Evolutionary conservation across 2,113 vertebrate species (phyloP).

Genomic region (Gambusia holbrooki): DNA sequence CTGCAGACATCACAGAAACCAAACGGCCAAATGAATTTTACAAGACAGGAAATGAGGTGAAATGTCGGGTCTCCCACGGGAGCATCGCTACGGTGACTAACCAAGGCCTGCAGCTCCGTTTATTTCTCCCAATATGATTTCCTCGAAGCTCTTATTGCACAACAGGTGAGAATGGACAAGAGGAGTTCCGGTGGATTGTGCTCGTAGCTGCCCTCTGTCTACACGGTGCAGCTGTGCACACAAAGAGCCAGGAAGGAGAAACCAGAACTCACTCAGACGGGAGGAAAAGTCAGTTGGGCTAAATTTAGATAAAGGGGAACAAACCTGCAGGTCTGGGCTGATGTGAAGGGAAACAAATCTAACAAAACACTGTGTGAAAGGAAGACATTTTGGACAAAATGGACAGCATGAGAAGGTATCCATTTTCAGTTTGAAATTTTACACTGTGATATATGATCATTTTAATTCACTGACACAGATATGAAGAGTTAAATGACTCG

Average conservation of each 20-base stretch:
- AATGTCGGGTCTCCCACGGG: too few relatives aligned
- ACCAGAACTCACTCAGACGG: too few relatives aligned
- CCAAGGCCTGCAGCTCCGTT: not conserved
- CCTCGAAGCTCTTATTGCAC: conserved; percentile 14
- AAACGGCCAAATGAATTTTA: too few relatives aligned
- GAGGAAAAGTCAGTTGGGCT: not conserved
- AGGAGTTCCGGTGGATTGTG: not conserved
- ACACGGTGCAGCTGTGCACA: not conserved
- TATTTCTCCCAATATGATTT: not conserved
- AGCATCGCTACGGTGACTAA: too few relatives aligned
- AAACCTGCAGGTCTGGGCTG: not conserved
- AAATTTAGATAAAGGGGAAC: not conserved
- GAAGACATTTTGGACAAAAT: too few relatives aligned
- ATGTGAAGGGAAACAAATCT: too few relatives aligned
- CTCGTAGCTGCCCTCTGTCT: not conserved
- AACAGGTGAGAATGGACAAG: not conserved
- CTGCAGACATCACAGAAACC: too few relatives aligned
- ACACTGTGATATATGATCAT: too few relatives aligned
- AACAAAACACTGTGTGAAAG: too few relatives aligned
- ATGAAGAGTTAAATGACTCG: not conserved
- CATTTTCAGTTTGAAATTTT: too few relatives aligned
- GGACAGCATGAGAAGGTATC: too few relatives aligned
- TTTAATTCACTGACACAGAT: too few relatives aligned
- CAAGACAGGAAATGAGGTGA: not conserved
- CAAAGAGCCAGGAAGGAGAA: not conserved